A percentile compares a stretch with the other conserved stretches of the same genome.
phyloP scores from a whole-genome alignment of 2,888 invertebrate genomes.

The Polyploca ridens region DNA sequence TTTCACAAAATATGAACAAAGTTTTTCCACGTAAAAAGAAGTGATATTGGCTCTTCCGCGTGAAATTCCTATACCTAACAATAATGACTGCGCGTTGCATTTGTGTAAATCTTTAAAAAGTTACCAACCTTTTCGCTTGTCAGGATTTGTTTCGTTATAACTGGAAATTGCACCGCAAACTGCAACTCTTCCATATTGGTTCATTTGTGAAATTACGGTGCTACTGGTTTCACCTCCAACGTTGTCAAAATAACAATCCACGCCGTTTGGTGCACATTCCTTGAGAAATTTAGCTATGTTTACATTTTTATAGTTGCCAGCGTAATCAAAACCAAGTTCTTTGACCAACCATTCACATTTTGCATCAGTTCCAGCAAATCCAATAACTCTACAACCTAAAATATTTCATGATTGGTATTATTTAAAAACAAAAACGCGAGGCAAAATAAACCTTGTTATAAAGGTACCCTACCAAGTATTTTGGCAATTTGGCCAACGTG shows the following conservation, averaged over 20 bases:
- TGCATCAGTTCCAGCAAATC: conserved; percentile 88
- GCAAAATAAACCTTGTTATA: background rate
- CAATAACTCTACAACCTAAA: conserved; percentile 87
- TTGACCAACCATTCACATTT: conserved; percentile 88
- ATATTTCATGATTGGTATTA: conserved; percentile 18
- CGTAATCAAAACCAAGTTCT: conserved; percentile 87
- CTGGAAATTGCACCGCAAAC: conserved; percentile 87
- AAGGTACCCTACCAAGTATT: conserved; percentile 77
- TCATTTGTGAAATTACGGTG: conserved; percentile 86
- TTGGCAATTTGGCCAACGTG: conserved; percentile 91
- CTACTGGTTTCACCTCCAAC: conserved; percentile 88
- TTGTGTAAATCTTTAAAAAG: background rate
- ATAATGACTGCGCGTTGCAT: too few relatives aligned
- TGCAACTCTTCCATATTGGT: conserved; percentile 83
- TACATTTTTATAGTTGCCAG: conserved; percentile 89
- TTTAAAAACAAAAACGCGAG: background rate
- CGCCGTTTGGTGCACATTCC: conserved; percentile 87
- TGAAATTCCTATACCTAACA: too few relatives aligned
- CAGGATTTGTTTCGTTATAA: conserved; percentile 83
- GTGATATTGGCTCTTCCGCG: too few relatives aligned
- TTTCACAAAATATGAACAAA: too few relatives aligned
- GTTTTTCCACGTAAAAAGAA: too few relatives aligned
- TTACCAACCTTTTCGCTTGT: conserved; percentile 70
- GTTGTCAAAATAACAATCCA: conserved; percentile 92
- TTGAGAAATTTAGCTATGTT: conserved; percentile 82